phyloP scores from a whole-genome alignment of 2,797 vertebrate species.

The Monodelphis domestica region DNA sequence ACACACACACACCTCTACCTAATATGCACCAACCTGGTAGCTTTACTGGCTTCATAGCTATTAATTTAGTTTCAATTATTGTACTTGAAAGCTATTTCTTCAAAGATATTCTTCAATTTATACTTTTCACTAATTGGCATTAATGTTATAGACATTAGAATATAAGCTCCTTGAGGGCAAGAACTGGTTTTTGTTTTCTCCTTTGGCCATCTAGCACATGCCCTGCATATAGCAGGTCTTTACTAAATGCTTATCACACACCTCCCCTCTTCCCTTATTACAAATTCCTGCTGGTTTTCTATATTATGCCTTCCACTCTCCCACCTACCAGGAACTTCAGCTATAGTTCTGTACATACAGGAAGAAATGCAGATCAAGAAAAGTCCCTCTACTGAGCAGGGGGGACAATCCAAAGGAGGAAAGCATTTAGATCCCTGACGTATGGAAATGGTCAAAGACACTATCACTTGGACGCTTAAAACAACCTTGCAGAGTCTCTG shows the following conservation, averaged over 20 bases:
- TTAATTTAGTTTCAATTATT: not conserved
- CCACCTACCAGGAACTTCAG: not conserved
- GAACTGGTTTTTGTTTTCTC: not conserved
- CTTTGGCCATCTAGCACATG: not conserved
- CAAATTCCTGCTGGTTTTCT: conserved; percentile 25
- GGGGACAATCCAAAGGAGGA: not conserved
- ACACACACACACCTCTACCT: not conserved
- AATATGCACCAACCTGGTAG: not conserved
- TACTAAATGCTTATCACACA: not conserved
- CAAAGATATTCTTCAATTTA: not conserved
- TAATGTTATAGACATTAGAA: not conserved
- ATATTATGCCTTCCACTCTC: not conserved
- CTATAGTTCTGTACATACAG: not conserved
- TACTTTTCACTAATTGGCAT: not conserved
- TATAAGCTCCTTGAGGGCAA: not conserved
- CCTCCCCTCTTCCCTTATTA: conserved; percentile 1
- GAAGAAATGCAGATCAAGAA: not conserved
- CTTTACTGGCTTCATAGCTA: not conserved
- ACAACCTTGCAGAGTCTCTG: not conserved
- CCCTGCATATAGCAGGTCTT: not conserved
- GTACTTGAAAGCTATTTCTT: not conserved
- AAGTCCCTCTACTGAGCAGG: not conserved
- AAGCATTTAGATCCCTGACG: not conserved
- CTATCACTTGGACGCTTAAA: not conserved
- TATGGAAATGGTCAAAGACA: not conserved